These are phyloP conservation scores for Eupeodes latifasciatus DNA, from an alignment of 2,888 invertebrate species.

Conservation along the genomic window DNA sequence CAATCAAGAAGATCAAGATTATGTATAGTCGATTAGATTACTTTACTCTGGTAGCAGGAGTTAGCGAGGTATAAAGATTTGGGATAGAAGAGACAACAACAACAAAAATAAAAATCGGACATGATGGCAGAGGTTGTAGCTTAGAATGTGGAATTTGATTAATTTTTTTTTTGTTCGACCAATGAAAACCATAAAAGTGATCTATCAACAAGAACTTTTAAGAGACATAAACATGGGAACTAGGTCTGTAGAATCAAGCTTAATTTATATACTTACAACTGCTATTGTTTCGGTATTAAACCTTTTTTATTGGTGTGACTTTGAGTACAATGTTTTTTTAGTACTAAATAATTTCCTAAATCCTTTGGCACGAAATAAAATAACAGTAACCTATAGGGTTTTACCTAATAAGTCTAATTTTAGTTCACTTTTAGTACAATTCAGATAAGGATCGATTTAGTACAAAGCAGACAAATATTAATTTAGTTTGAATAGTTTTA, in stretches of 20 bases:
- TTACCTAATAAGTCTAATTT: too few species aligned
- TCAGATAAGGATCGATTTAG: too few species aligned
- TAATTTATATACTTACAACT: too few species aligned
- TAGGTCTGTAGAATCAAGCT: neutral
- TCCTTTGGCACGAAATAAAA: too few species aligned
- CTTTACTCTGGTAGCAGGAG: slow-evolving; percentile 25
- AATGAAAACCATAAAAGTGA: slow-evolving; percentile 6
- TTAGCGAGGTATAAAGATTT: neutral
- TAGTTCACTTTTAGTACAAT: too few species aligned
- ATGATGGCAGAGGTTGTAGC: slow-evolving; percentile 17
- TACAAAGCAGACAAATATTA: too few species aligned
- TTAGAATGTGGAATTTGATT: slow-evolving; percentile 25
- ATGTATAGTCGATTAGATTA: slow-evolving; percentile 62
- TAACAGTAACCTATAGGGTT: too few species aligned
- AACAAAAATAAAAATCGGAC: neutral
- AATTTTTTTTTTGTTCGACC: slow-evolving; percentile 10
- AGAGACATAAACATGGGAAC: slow-evolving; percentile 43
- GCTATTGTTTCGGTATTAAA: too few species aligned
- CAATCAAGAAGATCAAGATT: slow-evolving; percentile 66
- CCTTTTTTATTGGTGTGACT: too few species aligned
- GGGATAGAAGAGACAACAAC: neutral
- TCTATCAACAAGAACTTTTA: neutral
- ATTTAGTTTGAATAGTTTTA: too few species aligned
- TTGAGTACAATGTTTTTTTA: too few species aligned
- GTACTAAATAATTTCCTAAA: too few species aligned